Evolutionary conservation across 2,888 invertebrate species (phyloP), one percentile per base, ranked within the genome.

Genomic region (Monopis laevigella): DNA sequence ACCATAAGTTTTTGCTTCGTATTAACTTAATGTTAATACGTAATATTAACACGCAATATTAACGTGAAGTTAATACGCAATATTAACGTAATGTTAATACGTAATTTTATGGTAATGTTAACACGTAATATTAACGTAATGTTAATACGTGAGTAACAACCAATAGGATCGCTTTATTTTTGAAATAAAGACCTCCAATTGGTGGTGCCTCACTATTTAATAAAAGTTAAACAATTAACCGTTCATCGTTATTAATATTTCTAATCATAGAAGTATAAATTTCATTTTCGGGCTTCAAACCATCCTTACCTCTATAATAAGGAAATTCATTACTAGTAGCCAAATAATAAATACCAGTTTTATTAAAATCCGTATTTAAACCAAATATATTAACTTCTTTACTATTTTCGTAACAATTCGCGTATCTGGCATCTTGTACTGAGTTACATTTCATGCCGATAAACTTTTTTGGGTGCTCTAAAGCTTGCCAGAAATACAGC

Each of bases 391-490:
- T 78, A 0, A 55, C 58, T 1, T 48, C 54, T 3, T 41, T 3
- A 0, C 65, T 53, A 40, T 56, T 66, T 29, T 74, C 70, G 6
- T 54, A 75, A 40, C 80, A 80, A 1, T 63, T 62, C 0, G 74
- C 66, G 1, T 64, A 57, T 8, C 78, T 55, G 0, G 80, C 80
- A 1, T 70, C 67, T 46, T 78, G 74, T 0, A 78, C 58, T 0
- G 65, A 59, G 14, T 70, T 53, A 21, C 80, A 80, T 46, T 65
- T 55, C 0, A 72, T 42, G 0, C 52, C 71, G 1, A 78, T 67
- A 27, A 80, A 80, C 42, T 68, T 69, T 40, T 65, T 73, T 0
- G 78, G 73, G 26, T 78, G 60, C n/a, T 75, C 69, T 0, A 80
- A 13, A 0, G 77, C 72, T 24, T 65, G 62, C 78, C 78, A 78